phyloP scores from a whole-genome alignment of 2,797 vertebrate species.

The Trematomus bernacchii region DNA sequence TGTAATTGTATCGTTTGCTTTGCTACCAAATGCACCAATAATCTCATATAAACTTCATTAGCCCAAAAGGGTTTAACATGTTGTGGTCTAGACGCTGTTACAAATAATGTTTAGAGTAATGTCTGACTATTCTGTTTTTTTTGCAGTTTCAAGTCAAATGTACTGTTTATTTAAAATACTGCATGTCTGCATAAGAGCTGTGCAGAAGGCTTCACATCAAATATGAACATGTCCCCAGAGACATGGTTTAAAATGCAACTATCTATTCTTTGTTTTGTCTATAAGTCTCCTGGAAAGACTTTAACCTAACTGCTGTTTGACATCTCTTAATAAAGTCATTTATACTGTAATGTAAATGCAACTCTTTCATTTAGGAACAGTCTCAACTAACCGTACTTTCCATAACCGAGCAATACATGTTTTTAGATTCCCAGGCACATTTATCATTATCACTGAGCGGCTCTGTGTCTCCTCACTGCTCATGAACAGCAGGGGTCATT shows the following conservation, averaged over 20 bases:
- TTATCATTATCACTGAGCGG: constrained; percentile 10
- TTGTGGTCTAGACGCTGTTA: not conserved
- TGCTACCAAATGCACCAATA: not conserved
- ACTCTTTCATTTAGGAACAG: constrained; percentile 24
- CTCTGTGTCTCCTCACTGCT: constrained; percentile 6
- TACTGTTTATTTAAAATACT: not conserved
- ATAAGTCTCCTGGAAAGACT: constrained; percentile 21
- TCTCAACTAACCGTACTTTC: constrained; percentile 6
- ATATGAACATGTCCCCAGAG: constrained; percentile 1
- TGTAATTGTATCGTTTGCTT: not conserved
- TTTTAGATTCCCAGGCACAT: constrained; percentile 23
- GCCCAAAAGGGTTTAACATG: not conserved
- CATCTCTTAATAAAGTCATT: constrained; percentile 43
- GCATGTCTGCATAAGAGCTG: not conserved
- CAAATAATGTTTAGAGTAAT: not conserved
- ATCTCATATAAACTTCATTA: not conserved
- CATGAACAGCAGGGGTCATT: constrained; percentile 30
- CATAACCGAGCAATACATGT: constrained; percentile 14
- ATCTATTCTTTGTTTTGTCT: constrained; percentile 30
- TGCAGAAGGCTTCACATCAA: not conserved
- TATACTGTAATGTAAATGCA: constrained; percentile 28
- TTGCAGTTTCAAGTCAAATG: not conserved
- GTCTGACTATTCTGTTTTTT: not conserved
- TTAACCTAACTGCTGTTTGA: constrained; percentile 39
- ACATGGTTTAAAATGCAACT: constrained; percentile 9